Base-by-base conservation (phyloP, 1,140 invertebrate genomes). In the Lysiphlebus fabarum region DNA sequence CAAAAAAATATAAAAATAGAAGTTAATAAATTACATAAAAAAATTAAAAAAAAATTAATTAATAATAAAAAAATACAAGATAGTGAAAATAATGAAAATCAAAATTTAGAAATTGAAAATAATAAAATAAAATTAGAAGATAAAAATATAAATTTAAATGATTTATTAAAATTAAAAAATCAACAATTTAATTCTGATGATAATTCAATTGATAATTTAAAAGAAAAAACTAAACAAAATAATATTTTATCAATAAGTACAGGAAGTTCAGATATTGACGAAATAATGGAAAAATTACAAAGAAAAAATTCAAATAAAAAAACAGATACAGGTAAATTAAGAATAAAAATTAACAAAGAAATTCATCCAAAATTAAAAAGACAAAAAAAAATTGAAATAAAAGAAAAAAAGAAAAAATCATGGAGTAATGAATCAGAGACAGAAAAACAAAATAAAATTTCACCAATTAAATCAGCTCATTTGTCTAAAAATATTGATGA, bases 181-280 rank as follows among this genome's bases (percentile, higher is more conserved):
- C n/a, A n/a, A n/a, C n/a, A n/a, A n/a, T n/a, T n/a, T n/a, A n/a
- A n/a, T n/a, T n/a, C n/a, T n/a, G n/a, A n/a, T n/a, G n/a, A n/a
- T n/a, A n/a, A n/a, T n/a, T n/a, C n/a, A n/a, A n/a, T n/a, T n/a
- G n/a, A n/a, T n/a, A 12, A 56, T n/a, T 55, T 43, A 44, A 58
- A 66, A 64, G 56, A 57, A 4, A 69, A 64, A 44, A 41, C 50
- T 42, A 62, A 64, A 8, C 65, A 61, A 43, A 58, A 60, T 12
- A 61, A 68, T 54, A 57, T 62, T 7, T 63, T 58, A 8, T 66
- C 69, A n/a, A 63, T 65, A 5, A 73, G 71, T 47, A 72, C 72
- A 1, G 73, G 63, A 8, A 77, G 71, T 60, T 77, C 72, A 0
- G 76, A 78, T 37, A 48, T 69, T 6, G 73, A 79, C 10, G 71